Conservation (phyloP, 2,888 invertebrate genomes). For the Junonia oenone region DNA sequence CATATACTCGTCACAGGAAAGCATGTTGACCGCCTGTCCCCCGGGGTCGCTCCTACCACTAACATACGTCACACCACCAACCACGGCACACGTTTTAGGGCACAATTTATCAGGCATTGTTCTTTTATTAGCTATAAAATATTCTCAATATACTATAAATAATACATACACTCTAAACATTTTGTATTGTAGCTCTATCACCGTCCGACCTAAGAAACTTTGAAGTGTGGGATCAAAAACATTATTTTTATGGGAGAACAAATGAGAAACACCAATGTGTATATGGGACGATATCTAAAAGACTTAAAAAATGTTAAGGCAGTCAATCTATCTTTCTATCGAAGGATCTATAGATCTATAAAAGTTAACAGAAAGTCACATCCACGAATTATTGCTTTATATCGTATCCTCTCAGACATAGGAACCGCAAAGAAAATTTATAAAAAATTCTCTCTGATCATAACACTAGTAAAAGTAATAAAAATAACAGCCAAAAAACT, state of each 20-base stretch:
- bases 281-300: slow-evolving; percentile 19
- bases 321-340: slow-evolving; percentile 33
- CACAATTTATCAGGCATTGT: slow-evolving; percentile 66
- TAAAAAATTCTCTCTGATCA: slow-evolving; percentile 15
- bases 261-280: slow-evolving; percentile 10
- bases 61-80: slow-evolving; percentile 38
- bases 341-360: slow-evolving; percentile 44
- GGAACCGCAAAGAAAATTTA: slow-evolving; percentile 50
- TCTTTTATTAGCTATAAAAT: slow-evolving; percentile 42
- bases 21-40: slow-evolving; percentile 30
- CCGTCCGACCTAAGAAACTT: slow-evolving; percentile 46
- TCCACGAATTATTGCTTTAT: slow-evolving; percentile 72
- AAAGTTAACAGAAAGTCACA: slow-evolving; percentile 53
- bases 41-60: slow-evolving; percentile 35
- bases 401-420: slow-evolving; percentile 45
- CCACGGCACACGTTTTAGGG: slow-evolving; percentile 66
- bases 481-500: not conserved
- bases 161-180: slow-evolving; percentile 54
- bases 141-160: slow-evolving; percentile 41
- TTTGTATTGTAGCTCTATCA: slow-evolving; percentile 62
- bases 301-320: slow-evolving; percentile 39
- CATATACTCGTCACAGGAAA: slow-evolving; percentile 20
- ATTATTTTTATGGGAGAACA: slow-evolving; percentile 17
- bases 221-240: slow-evolving; percentile 34
- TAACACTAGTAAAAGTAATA: not conserved